phyloP scores from a whole-genome alignment of 2,113 vertebrate genomes.

The Gymnocephalus cernua region DNA sequence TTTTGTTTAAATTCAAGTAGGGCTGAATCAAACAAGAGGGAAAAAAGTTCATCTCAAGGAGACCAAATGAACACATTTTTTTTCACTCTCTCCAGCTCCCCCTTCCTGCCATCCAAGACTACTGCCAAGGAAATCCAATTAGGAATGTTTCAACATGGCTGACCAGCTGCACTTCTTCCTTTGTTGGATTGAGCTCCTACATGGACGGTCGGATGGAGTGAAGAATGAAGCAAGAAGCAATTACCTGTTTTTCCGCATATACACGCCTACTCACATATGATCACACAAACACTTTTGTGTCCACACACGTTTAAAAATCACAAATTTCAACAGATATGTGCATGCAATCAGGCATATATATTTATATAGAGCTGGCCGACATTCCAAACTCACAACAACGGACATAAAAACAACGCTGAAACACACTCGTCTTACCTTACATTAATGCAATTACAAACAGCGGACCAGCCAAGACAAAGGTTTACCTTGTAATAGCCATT shows the following conservation, averaged over 20 bases:
- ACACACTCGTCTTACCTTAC: constrained; percentile 8
- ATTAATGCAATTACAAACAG: constrained; percentile 13
- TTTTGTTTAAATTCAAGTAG: background rate
- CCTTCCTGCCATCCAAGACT: background rate
- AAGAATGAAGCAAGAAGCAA: constrained; percentile 23
- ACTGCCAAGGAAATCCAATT: constrained; percentile 61
- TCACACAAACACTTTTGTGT: background rate
- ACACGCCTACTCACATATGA: constrained; percentile 15
- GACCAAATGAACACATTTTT: constrained; percentile 27
- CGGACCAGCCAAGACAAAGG: background rate
- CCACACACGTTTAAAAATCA: background rate
- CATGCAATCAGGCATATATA: background rate
- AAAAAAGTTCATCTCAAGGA: background rate
- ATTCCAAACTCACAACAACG: background rate
- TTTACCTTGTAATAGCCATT: constrained; percentile 17
- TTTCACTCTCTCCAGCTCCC: background rate
- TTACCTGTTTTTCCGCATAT: constrained; percentile 9
- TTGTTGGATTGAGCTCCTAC: constrained; percentile 4
- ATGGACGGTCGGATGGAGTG: constrained; percentile 32
- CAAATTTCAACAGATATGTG: background rate
- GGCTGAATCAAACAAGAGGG: background rate
- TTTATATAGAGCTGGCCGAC: background rate
- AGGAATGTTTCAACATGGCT: constrained; percentile 57
- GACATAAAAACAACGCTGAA: background rate
- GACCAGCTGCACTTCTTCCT: constrained; percentile 18